Evolutionary conservation across 2,113 vertebrate species (phyloP).

Genomic region (Ameiurus melas): DNA sequence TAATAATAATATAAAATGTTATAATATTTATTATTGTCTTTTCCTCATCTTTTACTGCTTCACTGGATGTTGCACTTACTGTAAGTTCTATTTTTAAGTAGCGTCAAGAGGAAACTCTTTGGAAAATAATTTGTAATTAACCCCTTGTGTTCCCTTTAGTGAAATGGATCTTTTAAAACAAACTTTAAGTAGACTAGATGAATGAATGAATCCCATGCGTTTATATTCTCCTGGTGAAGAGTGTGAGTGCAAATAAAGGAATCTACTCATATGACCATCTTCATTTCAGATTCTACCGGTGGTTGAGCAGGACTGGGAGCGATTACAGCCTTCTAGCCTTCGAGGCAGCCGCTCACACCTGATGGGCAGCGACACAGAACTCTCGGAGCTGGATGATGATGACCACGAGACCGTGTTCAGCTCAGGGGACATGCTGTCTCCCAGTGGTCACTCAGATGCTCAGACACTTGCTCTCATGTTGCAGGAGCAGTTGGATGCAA

Average conservation of each 20-base stretch:
- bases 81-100: slow-evolving; percentile 50
- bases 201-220: background rate
- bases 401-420: slow-evolving; percentile 76
- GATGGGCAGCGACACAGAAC: slow-evolving; percentile 88
- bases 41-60: slow-evolving; percentile 41
- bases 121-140: background rate
- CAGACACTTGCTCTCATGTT: slow-evolving; percentile 96
- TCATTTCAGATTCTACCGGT: slow-evolving; percentile 51
- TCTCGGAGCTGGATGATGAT: slow-evolving; percentile 89
- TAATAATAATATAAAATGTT: background rate
- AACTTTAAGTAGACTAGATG: background rate
- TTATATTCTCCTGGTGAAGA: background rate
- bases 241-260: background rate
- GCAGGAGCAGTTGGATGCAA: slow-evolving; percentile 95
- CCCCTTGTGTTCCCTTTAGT: background rate
- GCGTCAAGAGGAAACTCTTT: background rate
- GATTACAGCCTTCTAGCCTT: slow-evolving; percentile 73
- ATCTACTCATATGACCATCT: background rate
- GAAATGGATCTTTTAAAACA: background rate
- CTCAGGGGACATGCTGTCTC: slow-evolving; percentile 84
- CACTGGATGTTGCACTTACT: slow-evolving; percentile 44
- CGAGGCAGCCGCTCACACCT: slow-evolving; percentile 78
- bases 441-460: slow-evolving; percentile 89
- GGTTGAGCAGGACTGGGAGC: slow-evolving; percentile 85
- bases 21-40: slow-evolving; percentile 5